A percentile compares a stretch with the other conserved stretches of the same genome.
Conservation (phyloP, 2,797 vertebrate genomes). For the Linurgus olivaceus region DNA sequence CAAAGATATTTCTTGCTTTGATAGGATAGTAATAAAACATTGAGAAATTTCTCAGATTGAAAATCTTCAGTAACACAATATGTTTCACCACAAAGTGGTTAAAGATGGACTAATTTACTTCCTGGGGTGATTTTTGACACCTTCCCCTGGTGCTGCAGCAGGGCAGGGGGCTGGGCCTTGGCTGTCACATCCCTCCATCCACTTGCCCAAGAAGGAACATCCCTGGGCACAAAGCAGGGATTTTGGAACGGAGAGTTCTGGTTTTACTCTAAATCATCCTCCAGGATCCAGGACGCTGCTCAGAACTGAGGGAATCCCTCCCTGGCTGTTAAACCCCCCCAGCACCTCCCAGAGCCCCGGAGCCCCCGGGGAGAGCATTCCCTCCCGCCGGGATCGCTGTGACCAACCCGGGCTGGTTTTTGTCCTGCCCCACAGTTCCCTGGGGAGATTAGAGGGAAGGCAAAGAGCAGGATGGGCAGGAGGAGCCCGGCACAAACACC, state of each 20-base stretch:
- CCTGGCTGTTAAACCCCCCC: neutral
- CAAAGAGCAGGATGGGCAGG: conserved; percentile 22
- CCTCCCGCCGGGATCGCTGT: accelerated
- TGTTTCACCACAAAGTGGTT: neutral
- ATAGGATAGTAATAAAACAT: neutral
- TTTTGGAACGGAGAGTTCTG: neutral
- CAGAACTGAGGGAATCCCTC: neutral
- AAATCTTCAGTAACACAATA: neutral
- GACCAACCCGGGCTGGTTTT: neutral
- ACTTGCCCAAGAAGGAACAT: neutral
- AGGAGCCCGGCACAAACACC: conserved; percentile 26
- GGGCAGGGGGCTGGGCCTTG: neutral
- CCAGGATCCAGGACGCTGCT: neutral
- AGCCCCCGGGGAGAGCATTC: neutral
- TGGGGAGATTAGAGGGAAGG: conserved; percentile 38
- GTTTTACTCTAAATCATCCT: neutral
- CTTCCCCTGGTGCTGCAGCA: neutral
- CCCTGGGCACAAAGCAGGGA: neutral
- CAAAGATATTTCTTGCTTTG: neutral
- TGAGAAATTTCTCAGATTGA: neutral
- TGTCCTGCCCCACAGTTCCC: neutral
- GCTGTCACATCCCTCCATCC: neutral
- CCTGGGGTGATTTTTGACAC: neutral
- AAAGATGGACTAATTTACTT: neutral
- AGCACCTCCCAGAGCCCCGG: neutral